Base-by-base conservation (phyloP, 2,888 invertebrate species). In the Anoplius nigerrimus region DNA sequence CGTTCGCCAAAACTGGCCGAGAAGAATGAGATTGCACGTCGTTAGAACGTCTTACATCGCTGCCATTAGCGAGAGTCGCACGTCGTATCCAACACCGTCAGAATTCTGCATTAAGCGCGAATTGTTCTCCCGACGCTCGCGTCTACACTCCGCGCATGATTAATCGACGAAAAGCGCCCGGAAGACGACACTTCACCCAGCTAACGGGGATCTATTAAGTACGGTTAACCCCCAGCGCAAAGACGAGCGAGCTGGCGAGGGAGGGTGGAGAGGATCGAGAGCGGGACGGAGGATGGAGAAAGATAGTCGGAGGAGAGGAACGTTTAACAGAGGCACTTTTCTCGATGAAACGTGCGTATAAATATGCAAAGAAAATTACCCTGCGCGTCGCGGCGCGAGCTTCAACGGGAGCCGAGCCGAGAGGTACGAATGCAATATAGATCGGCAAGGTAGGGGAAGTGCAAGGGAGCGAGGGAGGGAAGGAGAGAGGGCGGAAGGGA, bases 291-390 rank as follows among this genome's bases (percentile, higher is more conserved):
- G 53, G 16, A 46, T 5, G n/a, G 2, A n/a, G 2, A 3, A 24
- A 2, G 16, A 2, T 1, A 34, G 34, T 34, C 34, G 34, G 34
- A 6, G 62, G 43, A 51, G 54, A 62, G 59, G 22, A 66, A 53
- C 65, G 63, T 75, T 77, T 78, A 78, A 69, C 64, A 64, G 51
- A 58, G 75, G 27, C 59, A 75, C 62, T 78, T 73, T 71, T 67
- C 67, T 71, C 62, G 67, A 70, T 63, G 72, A 77, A 62, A 72
- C 75, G 75, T 68, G 78, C 62, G 71, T 76, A 80, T 80, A 78
- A 80, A 80, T 80, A 80, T 81, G 79, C 72, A 76, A 74, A 73
- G 74, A 69, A 79, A 79, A 79, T 80, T 80, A 78, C 70, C 69
- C 69, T 48, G 46, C 64, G 71, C 69, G 64, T 64, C 54, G 57